Evolutionary conservation across 2,797 vertebrate species (phyloP), one percentile per base, ranked within the genome.

Genomic region (Cyprinella venusta): DNA sequence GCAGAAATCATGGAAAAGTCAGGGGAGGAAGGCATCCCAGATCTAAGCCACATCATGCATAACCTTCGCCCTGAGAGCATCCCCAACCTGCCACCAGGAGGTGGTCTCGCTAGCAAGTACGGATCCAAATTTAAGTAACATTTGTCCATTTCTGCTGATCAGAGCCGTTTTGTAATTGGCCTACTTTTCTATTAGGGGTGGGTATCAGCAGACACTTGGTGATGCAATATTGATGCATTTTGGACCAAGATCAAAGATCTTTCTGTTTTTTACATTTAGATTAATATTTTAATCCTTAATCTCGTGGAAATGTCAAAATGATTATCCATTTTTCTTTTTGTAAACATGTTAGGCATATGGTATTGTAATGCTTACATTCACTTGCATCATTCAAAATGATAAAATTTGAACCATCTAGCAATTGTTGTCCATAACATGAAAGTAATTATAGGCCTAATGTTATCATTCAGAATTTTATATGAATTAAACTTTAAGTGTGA

Each of bases 21-120:
- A 86, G 96, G 95, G 86, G 98, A 99, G 85, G 95, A 96, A 81
- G 97, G 96, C 89, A 93, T 96, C 93, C 98, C 98, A 90, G 97
- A 99, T 92, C 95, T 99, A 93, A 95, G 96, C 91, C 96, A 97
- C 90, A 95, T 99, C 90, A 96, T 99, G 95, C 97, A 97, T 91
- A 96, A 95, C 93, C 96, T 99, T 87, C 96, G 96, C 91, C 94
- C 96, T 89, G 98, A 99, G 94, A 98, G 94, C 93, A 97, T 99
- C 93, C 97, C 97, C 86, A 97, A 99, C 92, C 95, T 99, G 90
- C 98, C 98, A 90, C 98, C 98, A 84, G 98, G 98, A 88, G 98
- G 98, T 93, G 98, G 98, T 91, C 95, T 99, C 93, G 97, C 97
- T 92, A 97, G 97, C 96, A 99, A 99, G 98, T 99, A 95, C 56